These are phyloP conservation scores for Oeneis ivallda DNA, from an alignment of 2,888 invertebrate genomes.

Conservation along the genomic window DNA sequence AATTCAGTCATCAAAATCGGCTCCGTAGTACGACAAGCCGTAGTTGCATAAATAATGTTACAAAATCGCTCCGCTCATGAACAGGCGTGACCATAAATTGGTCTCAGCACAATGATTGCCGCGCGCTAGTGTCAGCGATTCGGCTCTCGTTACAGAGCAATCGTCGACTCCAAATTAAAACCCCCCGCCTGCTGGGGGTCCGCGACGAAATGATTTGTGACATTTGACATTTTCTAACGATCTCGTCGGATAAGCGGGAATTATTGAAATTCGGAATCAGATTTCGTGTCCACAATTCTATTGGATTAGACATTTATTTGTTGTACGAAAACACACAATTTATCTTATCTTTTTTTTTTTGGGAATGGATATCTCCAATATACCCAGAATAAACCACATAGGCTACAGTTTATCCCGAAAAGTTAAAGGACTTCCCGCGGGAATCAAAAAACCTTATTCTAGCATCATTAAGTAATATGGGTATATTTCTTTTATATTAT, in stretches of 20 bases:
- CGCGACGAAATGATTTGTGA: conserved; percentile 37
- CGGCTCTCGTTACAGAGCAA: conserved; percentile 73
- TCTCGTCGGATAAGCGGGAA: conserved; percentile 25
- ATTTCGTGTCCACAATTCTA: conserved; percentile 11
- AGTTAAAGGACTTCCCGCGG: too few relatives aligned
- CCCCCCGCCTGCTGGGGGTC: conserved; percentile 51
- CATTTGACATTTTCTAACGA: conserved; percentile 33
- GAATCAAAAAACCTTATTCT: too few relatives aligned
- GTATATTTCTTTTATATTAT: too few relatives aligned
- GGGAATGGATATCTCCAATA: too few relatives aligned
- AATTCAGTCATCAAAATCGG: not conserved
- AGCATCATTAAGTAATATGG: too few relatives aligned
- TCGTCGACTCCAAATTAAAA: conserved; percentile 73
- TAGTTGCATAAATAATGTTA: not conserved
- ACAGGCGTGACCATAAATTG: conserved; percentile 26
- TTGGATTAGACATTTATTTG: not conserved
- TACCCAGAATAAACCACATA: too few relatives aligned
- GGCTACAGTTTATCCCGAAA: too few relatives aligned
- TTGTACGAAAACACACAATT: too few relatives aligned
- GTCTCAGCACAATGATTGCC: conserved; percentile 64
- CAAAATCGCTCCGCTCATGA: conserved; percentile 48
- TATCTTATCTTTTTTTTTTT: too few relatives aligned
- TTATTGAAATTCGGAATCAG: conserved; percentile 18
- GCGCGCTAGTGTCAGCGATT: conserved; percentile 76
- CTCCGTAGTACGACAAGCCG: not conserved